phyloP scores from a whole-genome alignment of 2,888 invertebrate genomes.

The Apodemia hepburni region DNA sequence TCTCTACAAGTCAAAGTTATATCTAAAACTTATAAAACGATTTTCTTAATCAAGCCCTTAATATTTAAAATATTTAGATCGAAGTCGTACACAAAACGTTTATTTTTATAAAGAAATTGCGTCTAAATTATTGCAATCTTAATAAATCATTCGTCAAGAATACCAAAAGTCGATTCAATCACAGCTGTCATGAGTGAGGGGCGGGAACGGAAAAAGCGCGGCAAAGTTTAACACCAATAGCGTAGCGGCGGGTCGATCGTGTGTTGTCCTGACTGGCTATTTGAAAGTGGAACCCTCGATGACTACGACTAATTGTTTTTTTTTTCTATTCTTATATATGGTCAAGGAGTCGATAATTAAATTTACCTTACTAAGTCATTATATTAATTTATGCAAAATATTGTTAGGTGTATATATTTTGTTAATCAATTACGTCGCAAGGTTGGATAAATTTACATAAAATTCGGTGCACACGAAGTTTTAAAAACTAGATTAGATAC shows the following conservation, averaged over 20 bases:
- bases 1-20: too few species aligned
- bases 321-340: conserved; percentile 26
- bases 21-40: too few species aligned
- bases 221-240: conserved; percentile 73
- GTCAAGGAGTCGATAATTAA: conserved; percentile 16
- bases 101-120: neutral
- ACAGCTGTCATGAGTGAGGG: conserved; percentile 70
- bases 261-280: conserved; percentile 62
- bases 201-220: conserved; percentile 75
- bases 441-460: too few species aligned
- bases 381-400: neutral
- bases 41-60: conserved; percentile 51
- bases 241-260: conserved; percentile 47
- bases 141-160: conserved; percentile 62
- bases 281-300: conserved; percentile 69
- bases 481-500: too few species aligned
- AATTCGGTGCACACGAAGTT: too few species aligned
- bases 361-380: neutral
- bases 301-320: conserved; percentile 45
- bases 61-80: neutral
- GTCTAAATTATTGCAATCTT: conserved; percentile 28
- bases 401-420: neutral
- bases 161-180: conserved; percentile 57
- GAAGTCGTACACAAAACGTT: neutral
- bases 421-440: too few species aligned